Base-by-base conservation (phyloP, 2,797 vertebrate species). In the Cynopterus sphinx region DNA sequence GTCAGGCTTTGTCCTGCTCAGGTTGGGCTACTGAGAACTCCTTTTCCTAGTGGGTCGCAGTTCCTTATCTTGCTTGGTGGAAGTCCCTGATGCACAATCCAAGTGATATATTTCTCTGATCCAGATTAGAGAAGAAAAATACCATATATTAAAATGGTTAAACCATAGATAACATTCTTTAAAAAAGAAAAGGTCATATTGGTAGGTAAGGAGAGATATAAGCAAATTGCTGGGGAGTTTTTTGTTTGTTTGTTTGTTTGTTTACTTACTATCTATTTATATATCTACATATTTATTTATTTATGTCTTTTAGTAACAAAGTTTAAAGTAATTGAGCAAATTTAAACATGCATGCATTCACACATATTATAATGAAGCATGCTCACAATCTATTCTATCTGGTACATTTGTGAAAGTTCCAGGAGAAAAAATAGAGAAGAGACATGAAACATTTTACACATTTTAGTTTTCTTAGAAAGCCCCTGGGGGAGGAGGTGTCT, bases 1-100 rank as follows among this genome's bases (percentile, higher is more conserved):
- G 15, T 41, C 21, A 41, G 9, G 26, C 19, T 82, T 78, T 21
- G 6, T 24, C 22, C 26, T 59, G 12, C 7, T n/a, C 24, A 26
- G 7, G 15, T 1, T 0, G 3, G 51, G 9, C n/a, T 9, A 4
- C 0, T 1, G 9, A 33, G 26, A 77, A 19, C 0, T 36, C 4
- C n/a, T 31, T 86, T 84, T 11, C 33, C 3, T 46, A 51, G 21
- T 39, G 75, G 36, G 3, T 39, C 11, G 41, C 4, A 15, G 9
- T 24, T 26, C 6, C 33, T 41, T 3, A 26, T 31, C 6, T 3
- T 49, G 46, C 7, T 17, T 9, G 5, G 15, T 65, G 12, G 13
- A 79, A 41, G 7, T 49, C 28, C 39, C 6, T 82, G 6, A 3
- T 65, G 4, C 17, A 33, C 6, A 70, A 1, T 10, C 6, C 26